Evolutionary conservation across 1,140 invertebrate species (phyloP).

Genomic region (Anastatus disparis): DNA sequence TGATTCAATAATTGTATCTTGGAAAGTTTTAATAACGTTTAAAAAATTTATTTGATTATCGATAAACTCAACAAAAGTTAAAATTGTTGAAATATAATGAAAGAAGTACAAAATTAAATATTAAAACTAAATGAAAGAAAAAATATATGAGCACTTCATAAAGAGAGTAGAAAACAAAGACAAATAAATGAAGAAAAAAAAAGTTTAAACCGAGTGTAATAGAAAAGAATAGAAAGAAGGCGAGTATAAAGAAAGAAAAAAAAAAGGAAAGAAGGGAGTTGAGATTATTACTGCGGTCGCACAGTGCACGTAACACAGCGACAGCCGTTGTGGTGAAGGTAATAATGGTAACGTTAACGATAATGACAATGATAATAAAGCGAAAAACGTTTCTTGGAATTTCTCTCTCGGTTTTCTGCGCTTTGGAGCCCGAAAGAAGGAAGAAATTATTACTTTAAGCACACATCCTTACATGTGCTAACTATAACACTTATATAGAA

Average conservation of each 20-base stretch:
- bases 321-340: slow-evolving; percentile 30
- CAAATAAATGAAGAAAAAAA: not conserved
- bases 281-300: slow-evolving; percentile 52
- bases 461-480: no score
- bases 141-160: no score
- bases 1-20: no score
- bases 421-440: no score
- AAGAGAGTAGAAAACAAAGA: not conserved
- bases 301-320: slow-evolving; percentile 9
- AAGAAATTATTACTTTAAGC: no score
- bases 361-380: slow-evolving; percentile 54
- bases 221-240: not conserved
- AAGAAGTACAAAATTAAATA: not conserved
- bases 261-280: slow-evolving; percentile 39
- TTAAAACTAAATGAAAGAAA: no score
- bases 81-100: no score
- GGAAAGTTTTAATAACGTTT: no score
- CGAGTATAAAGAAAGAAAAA: slow-evolving; percentile 12
- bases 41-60: no score
- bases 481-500: no score
- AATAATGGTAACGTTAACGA: slow-evolving; percentile 48
- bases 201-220: no score
- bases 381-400: slow-evolving; percentile 37
- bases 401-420: slow-evolving; percentile 9
- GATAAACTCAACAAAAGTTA: not conserved